Evolutionary conservation across 2,888 invertebrate genomes (phyloP).

Genomic region (Epirrhoe alternata): DNA sequence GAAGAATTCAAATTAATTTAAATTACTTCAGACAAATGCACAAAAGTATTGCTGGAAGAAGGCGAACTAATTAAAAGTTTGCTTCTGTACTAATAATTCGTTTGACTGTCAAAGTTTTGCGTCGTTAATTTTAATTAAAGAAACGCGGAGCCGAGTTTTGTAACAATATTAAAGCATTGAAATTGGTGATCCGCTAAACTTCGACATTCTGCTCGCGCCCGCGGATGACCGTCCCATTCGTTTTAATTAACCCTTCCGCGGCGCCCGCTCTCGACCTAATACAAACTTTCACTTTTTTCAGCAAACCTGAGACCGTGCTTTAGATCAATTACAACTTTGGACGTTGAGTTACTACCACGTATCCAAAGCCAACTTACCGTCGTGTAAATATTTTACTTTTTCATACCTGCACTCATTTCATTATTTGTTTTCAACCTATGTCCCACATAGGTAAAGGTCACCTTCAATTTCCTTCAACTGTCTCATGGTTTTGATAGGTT

Average conservation of each 20-base stretch:
- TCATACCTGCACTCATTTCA: neutral
- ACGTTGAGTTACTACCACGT: neutral
- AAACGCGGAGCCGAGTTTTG: constrained; percentile 79
- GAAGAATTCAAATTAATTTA: constrained; percentile 79
- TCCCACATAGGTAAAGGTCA: too few relatives aligned
- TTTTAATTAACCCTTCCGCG: constrained; percentile 81
- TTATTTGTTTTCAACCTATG: neutral
- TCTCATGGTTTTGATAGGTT: too few relatives aligned
- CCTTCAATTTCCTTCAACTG: too few relatives aligned
- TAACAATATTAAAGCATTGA: constrained; percentile 84
- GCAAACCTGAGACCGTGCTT: constrained; percentile 57
- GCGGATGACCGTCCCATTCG: constrained; percentile 79
- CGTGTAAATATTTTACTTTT: neutral
- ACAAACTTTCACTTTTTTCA: constrained; percentile 64
- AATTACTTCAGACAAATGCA: constrained; percentile 78
- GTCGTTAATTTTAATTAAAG: constrained; percentile 86
- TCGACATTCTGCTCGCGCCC: constrained; percentile 66
- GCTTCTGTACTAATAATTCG: constrained; percentile 84
- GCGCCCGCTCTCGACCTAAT: constrained; percentile 69
- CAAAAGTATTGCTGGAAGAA: constrained; percentile 79
- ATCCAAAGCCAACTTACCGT: neutral
- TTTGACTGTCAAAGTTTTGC: constrained; percentile 84
- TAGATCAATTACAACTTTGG: constrained; percentile 70
- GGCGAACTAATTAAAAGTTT: constrained; percentile 84
- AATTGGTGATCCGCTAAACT: constrained; percentile 84